Evolutionary conservation across 2,888 invertebrate genomes (phyloP), one percentile per base, ranked within the genome.

Genomic region (Melanostoma mellinum): DNA sequence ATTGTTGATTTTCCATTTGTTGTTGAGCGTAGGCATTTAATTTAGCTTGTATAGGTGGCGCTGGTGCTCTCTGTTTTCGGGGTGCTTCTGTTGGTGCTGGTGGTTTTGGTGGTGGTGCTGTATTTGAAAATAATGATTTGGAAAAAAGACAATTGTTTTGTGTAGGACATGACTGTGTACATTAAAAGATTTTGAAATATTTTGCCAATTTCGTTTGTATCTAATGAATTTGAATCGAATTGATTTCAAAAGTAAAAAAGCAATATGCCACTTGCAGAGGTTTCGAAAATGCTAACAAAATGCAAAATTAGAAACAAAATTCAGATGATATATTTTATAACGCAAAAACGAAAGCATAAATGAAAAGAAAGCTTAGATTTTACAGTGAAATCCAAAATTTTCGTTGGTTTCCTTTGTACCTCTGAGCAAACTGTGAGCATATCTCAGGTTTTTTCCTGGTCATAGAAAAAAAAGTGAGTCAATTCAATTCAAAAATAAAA

Each of bases 1-100:
- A 84, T 33, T 84, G 84, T 52, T 84, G 84, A 61, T 84, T 84
- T 6, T 84, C 84, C 84, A 84, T 75, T 67, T 84, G 84, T 61
- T 84, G 84, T 36, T 84, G 79, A 44, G 84, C 84, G 53, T 84
- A 84, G 35, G 84, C 84, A 46, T 84, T 84, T 3, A 84, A 36
- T 79, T 84, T 84, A 2, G 74, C 84, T 79, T 84, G 84, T 30
- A 84, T 84, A 20, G 84, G 84, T 67, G 84, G 84, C 50, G 84
- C 84, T 55, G 84, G 84, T 35, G 84, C 84, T 71, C 84, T 84
- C 40, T 74, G 48, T 40, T 84, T 84, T 6, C 79, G 65, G 2
- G 84, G 50, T 35, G 67, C 53, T 30, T 30, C 48, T 32, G 78
- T 42, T 58, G 79, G 79, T 53, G 73, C 33, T 36, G 73, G 56